Evolutionary conservation across 2,888 invertebrate genomes (phyloP).

Genomic region (Trichogramma evanescens): DNA sequence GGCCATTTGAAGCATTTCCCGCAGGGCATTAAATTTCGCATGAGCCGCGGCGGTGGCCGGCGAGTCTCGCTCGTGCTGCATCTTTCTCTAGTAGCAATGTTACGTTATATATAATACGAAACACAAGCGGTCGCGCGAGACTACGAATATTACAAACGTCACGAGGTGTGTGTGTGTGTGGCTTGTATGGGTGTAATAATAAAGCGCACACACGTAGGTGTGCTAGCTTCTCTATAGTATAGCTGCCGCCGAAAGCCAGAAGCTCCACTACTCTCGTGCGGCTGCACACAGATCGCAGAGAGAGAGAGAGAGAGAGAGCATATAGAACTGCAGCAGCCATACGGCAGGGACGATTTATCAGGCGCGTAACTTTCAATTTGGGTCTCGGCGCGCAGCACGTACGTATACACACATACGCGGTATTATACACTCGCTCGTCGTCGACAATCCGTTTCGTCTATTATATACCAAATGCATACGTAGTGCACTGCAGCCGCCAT

Average conservation of each 20-base stretch:
- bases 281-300: neutral
- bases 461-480: neutral
- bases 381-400: neutral
- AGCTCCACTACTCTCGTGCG: no score
- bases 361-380: conserved; percentile 20
- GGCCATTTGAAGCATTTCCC: no score
- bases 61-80: no score
- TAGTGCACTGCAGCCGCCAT: neutral
- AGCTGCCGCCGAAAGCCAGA: no score
- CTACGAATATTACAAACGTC: no score
- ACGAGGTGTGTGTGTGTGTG: neutral
- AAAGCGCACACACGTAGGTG: neutral
- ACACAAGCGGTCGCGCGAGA: no score
- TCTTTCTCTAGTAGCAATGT: no score
- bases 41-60: no score
- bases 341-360: conserved; percentile 10
- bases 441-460: neutral
- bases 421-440: neutral
- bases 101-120: no score
- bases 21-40: no score
- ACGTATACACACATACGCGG: no score
- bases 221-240: neutral
- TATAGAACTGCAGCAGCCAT: neutral
- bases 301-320: neutral
- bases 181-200: neutral